phyloP scores from a whole-genome alignment of 1,140 invertebrate genomes.

The Drosophila tani region DNA sequence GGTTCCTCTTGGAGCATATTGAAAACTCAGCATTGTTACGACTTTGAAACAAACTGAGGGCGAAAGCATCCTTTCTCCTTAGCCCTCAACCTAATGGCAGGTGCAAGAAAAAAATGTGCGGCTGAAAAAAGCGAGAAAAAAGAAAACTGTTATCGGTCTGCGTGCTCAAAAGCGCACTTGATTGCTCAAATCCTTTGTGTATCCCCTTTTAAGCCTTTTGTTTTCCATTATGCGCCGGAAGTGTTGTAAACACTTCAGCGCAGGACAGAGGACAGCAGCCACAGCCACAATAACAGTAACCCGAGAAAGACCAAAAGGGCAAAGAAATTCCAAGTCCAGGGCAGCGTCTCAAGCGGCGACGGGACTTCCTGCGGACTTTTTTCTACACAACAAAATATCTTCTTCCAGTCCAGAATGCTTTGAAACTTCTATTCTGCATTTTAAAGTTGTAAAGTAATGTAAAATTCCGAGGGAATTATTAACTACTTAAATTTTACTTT shows the following conservation, averaged over 20 bases:
- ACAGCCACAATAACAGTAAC: conserved; percentile 46
- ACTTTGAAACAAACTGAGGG: conserved; percentile 61
- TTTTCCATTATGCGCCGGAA: conserved; percentile 82
- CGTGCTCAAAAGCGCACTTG: conserved; percentile 79
- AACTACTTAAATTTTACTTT: too few relatives aligned
- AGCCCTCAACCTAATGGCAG: conserved; percentile 65
- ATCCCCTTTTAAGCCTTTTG: conserved; percentile 82
- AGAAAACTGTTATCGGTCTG: conserved; percentile 60
- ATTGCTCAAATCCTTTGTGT: conserved; percentile 83
- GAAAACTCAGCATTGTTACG: conserved; percentile 80
- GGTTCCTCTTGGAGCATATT: conserved; percentile 60
- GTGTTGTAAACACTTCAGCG: conserved; percentile 79
- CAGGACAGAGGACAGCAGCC: conserved; percentile 44
- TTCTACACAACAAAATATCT: conserved; percentile 10
- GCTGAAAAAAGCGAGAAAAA: conserved; percentile 43
- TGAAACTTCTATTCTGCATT: background rate
- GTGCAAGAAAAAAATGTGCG: conserved; percentile 48
- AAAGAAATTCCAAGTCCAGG: conserved; percentile 46
- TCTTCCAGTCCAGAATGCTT: background rate
- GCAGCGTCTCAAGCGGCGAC: conserved; percentile 45
- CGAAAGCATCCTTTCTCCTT: conserved; percentile 27
- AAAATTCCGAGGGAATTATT: too few relatives aligned
- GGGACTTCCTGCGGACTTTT: conserved; percentile 14
- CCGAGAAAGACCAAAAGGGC: conserved; percentile 41
- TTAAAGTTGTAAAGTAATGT: background rate